These are phyloP conservation scores for Schizopygopsis pylzovi DNA, from an alignment of 2,797 vertebrate species.

Conservation along the genomic window DNA sequence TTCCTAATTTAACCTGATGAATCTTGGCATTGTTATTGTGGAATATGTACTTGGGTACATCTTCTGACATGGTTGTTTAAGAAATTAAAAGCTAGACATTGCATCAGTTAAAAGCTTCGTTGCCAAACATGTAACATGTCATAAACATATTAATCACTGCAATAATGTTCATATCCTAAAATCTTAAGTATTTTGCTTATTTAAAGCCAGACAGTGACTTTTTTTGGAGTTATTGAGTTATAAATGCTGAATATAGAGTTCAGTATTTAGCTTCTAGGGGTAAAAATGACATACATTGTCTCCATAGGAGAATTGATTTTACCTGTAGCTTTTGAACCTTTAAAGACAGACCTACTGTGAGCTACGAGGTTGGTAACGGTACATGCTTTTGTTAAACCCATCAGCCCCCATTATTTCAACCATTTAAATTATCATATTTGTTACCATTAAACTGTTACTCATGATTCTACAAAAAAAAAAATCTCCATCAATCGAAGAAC, in stretches of 20 bases:
- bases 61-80: neutral
- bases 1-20: neutral
- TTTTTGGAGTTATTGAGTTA: neutral
- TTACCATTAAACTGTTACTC: neutral
- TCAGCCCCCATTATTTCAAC: neutral
- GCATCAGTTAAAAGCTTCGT: neutral
- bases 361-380: neutral
- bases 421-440: neutral
- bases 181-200: neutral
- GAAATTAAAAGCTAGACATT: neutral
- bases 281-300: neutral
- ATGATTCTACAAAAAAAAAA: neutral
- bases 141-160: too few relatives aligned
- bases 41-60: neutral
- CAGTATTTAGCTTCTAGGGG: neutral
- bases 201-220: neutral
- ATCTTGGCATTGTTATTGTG: neutral
- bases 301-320: neutral
- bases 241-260: neutral
- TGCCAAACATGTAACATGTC: too few relatives aligned
- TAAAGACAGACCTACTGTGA: neutral
- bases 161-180: neutral
- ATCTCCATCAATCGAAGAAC: neutral
- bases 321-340: neutral
- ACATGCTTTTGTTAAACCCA: neutral